A percentile compares a stretch with the other conserved stretches of the same genome.
Conservation (phyloP, 2,888 invertebrate genomes). For the Oligia fasciuncula region DNA sequence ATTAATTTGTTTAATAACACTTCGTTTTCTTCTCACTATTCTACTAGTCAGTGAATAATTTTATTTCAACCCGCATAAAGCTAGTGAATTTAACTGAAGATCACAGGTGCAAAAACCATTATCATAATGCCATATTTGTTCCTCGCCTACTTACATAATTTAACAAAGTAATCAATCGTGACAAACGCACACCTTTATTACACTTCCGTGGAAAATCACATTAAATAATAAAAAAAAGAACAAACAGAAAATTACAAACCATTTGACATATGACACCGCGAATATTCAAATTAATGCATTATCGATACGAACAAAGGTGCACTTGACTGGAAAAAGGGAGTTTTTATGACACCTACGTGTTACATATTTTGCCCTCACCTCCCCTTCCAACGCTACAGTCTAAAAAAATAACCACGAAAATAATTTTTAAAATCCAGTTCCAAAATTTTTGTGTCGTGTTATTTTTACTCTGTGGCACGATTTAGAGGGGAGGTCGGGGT, state of each 20-base stretch:
- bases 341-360: conserved; percentile 79
- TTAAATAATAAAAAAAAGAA: conserved; percentile 78
- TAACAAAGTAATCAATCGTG: conserved; percentile 60
- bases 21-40: background rate
- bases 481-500: conserved; percentile 66
- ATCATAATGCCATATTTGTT: conserved; percentile 40
- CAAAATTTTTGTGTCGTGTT: background rate
- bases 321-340: conserved; percentile 83
- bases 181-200: conserved; percentile 65
- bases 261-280: conserved; percentile 90
- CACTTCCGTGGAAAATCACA: conserved; percentile 81
- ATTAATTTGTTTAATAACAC: background rate
- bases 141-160: conserved; percentile 55
- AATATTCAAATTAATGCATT: conserved; percentile 90
- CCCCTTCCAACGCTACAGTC: conserved; percentile 68
- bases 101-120: conserved; percentile 54
- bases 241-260: conserved; percentile 88
- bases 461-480: conserved; percentile 70
- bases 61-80: background rate
- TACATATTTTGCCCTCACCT: conserved; percentile 69
- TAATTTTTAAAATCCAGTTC: conserved; percentile 19
- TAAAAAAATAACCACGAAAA: conserved; percentile 52
- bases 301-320: conserved; percentile 87
- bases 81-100: background rate
- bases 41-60: background rate